Percentiles rank a stretch among this genome's conserved stretches.
These are phyloP conservation scores for Polyodon spathula DNA, from an alignment of 2,113 vertebrate species.

Conservation along the genomic window DNA sequence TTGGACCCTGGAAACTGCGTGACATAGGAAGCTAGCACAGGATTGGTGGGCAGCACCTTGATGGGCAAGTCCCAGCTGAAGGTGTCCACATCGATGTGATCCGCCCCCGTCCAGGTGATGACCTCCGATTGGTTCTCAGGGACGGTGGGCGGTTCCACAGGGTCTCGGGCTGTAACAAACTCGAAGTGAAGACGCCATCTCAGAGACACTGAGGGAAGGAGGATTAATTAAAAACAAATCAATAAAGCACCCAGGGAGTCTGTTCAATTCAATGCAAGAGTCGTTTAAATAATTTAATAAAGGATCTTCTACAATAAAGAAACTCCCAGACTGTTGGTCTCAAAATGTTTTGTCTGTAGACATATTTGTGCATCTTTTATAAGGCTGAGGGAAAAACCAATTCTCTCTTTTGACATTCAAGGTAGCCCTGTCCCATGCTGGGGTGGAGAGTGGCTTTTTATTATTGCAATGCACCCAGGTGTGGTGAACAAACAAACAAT, in stretches of 20 bases:
- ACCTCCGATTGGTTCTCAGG: constrained; percentile 73
- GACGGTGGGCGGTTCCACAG: constrained; percentile 59
- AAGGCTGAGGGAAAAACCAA: too few species aligned
- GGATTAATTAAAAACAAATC: constrained; percentile 3
- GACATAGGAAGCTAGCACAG: constrained; percentile 76
- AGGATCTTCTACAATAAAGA: too few species aligned
- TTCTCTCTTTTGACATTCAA: too few species aligned
- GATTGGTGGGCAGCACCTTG: constrained; percentile 91
- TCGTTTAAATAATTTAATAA: too few species aligned
- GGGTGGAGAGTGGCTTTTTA: too few species aligned
- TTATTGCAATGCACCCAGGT: too few species aligned
- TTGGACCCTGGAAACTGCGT: constrained; percentile 82
- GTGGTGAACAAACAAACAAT: too few species aligned
- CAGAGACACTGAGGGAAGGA: constrained; percentile 53
- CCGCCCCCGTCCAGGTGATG: constrained; percentile 75
- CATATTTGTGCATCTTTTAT: too few species aligned
- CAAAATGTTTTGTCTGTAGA: too few species aligned
- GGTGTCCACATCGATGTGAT: constrained; percentile 87
- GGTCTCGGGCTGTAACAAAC: constrained; percentile 82
- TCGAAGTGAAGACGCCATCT: constrained; percentile 88
- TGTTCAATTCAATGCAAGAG: too few species aligned
- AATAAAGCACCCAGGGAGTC: constrained; percentile 1
- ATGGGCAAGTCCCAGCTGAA: constrained; percentile 97
- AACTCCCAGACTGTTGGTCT: too few species aligned
- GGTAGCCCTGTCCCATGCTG: too few species aligned